A percentile compares a stretch with the other conserved stretches of the same genome.
These are phyloP conservation scores for Quadriops clusia DNA, from an alignment of 2,888 invertebrate species.

Conservation along the genomic window DNA sequence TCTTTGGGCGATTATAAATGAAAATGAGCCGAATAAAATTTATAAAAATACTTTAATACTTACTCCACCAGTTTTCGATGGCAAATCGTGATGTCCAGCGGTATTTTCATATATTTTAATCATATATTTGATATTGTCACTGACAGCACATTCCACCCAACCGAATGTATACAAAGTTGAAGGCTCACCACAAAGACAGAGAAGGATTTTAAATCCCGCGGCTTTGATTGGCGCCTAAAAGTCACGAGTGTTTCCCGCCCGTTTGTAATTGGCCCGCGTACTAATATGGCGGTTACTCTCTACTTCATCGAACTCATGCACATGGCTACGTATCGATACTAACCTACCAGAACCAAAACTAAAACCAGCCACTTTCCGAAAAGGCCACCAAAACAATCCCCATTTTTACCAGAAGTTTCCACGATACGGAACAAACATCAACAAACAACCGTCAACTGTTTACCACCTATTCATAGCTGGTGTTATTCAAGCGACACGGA, in stretches of 20 bases:
- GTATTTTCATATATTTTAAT: conserved; percentile 61
- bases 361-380: conserved; percentile 5
- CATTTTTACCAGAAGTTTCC: conserved; percentile 21
- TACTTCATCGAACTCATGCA: conserved; percentile 19
- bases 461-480: conserved; percentile 13
- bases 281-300: conserved; percentile 15
- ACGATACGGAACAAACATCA: conserved; percentile 16
- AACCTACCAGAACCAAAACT: conserved; percentile 27
- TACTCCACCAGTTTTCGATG: conserved; percentile 55
- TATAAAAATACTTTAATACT: conserved; percentile 35
- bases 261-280: conserved; percentile 26
- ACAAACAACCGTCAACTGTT: no score
- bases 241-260: conserved; percentile 36
- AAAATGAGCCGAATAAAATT: conserved; percentile 25
- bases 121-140: conserved; percentile 39
- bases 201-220: conserved; percentile 38
- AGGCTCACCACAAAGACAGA: conserved; percentile 32
- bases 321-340: conserved; percentile 24
- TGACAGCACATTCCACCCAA: conserved; percentile 37
- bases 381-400: conserved; percentile 6
- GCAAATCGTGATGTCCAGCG: conserved; percentile 53
- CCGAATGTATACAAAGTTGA: conserved; percentile 38
- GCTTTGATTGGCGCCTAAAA: conserved; percentile 27
- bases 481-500: conserved; percentile 14
- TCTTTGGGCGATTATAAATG: conserved; percentile 26